Conservation (phyloP, 2,113 vertebrate genomes). For the Xiphophorus maculatus region DNA sequence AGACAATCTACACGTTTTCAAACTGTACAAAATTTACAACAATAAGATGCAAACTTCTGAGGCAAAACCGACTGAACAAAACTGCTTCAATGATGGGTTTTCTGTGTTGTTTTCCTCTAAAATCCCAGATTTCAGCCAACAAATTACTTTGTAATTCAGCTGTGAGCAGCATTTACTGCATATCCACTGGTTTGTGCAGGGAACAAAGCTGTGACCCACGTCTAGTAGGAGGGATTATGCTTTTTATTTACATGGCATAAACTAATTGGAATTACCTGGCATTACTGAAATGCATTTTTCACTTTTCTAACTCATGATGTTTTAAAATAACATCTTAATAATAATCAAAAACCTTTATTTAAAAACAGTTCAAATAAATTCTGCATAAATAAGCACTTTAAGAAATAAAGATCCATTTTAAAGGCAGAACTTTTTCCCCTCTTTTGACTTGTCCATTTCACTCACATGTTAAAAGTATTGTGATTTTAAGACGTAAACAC, state of each 20-base stretch:
- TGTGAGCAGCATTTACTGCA: not conserved
- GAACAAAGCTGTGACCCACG: not conserved
- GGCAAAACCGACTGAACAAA: constrained; percentile 72
- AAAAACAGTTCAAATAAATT: not conserved
- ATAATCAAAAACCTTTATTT: not conserved
- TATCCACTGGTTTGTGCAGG: not conserved
- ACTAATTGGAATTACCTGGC: not conserved
- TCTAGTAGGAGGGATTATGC: not conserved
- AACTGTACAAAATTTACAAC: constrained; percentile 98
- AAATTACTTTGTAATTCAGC: constrained; percentile 9
- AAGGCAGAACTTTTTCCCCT: not conserved
- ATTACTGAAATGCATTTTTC: not conserved
- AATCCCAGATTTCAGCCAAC: constrained; percentile 17
- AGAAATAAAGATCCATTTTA: not conserved
- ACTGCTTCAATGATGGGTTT: constrained; percentile 8
- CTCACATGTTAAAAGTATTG: not conserved
- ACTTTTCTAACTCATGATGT: not conserved
- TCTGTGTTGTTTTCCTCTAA: not conserved
- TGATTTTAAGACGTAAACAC: not conserved
- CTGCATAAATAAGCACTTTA: not conserved
- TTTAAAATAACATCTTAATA: not conserved
- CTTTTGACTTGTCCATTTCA: not conserved
- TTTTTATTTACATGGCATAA: constrained; percentile 3
- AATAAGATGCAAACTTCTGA: constrained; percentile 76
- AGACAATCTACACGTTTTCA: constrained; percentile 84